These are phyloP conservation scores for Allygus modestus DNA, from an alignment of 2,888 invertebrate species.

Conservation along the genomic window DNA sequence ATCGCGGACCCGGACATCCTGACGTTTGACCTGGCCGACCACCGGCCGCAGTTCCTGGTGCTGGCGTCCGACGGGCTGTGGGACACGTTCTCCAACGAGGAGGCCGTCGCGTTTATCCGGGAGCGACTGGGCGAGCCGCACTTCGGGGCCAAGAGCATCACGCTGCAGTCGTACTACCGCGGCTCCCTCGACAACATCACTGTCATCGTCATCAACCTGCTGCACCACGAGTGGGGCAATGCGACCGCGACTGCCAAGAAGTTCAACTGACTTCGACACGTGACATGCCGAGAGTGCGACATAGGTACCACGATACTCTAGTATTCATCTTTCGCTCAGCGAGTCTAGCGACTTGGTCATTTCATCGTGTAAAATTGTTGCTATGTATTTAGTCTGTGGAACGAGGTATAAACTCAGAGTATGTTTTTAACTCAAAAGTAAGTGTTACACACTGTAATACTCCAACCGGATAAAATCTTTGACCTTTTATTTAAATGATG, in stretches of 20 bases:
- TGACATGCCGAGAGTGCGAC: not conserved
- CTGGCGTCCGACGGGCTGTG: constrained; percentile 97
- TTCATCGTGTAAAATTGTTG: not conserved
- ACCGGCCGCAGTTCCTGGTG: constrained; percentile 92
- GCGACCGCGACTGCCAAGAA: constrained; percentile 13
- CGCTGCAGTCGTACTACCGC: constrained; percentile 92
- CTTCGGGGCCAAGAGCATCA: constrained; percentile 94
- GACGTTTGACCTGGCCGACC: constrained; percentile 91
- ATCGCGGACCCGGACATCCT: constrained; percentile 97
- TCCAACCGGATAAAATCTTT: no score
- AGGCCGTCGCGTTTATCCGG: constrained; percentile 93
- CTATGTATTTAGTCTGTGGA: no score
- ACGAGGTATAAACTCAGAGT: no score
- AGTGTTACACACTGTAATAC: no score
- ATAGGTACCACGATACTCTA: not conserved
- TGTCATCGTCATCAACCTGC: constrained; percentile 92
- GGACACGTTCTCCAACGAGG: constrained; percentile 97
- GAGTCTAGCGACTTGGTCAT: not conserved
- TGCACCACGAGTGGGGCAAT: constrained; percentile 74
- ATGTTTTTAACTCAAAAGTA: no score
- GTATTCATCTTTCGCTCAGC: not conserved
- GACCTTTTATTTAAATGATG: no score
- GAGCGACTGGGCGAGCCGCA: constrained; percentile 91
- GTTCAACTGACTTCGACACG: not conserved
- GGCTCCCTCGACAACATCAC: constrained; percentile 98